Percentiles rank a stretch among this genome's conserved stretches.
Evolutionary conservation across 1,140 invertebrate species (phyloP).

Genomic region (Drosophila saltans): DNA sequence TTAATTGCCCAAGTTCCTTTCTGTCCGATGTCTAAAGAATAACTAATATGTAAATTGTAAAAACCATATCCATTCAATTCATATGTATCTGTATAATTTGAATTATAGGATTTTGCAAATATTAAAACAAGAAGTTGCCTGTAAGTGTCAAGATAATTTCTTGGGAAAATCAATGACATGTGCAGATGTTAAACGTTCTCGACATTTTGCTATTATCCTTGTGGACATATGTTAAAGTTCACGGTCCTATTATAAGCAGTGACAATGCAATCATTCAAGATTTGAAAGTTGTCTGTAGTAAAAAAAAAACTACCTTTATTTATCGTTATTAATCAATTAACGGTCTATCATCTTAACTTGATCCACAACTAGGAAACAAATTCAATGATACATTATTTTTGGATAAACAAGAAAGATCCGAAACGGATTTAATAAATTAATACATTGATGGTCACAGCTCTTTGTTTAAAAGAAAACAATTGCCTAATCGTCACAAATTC

Average conservation of each 20-base stretch:
- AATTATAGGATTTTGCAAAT: background rate
- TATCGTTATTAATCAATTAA: no score
- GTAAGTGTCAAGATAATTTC: conserved; percentile 11
- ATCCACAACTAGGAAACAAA: no score
- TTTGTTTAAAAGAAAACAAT: no score
- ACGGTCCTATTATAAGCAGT: background rate
- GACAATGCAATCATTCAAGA: background rate
- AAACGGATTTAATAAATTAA: no score
- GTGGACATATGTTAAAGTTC: background rate
- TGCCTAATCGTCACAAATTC: background rate
- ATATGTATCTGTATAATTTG: background rate
- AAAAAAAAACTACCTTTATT: no score
- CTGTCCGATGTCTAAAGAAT: background rate
- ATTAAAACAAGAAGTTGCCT: background rate
- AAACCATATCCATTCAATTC: background rate
- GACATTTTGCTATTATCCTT: background rate
- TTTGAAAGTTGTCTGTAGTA: background rate
- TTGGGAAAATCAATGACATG: conserved; percentile 18
- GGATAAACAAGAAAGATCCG: no score
- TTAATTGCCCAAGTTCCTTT: background rate
- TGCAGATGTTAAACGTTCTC: conserved; percentile 3
- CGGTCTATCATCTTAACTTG: no score
- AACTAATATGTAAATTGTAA: background rate
- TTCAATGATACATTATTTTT: no score
- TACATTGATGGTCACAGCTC: no score